Base-by-base conservation (phyloP, 2,113 vertebrate species). In the Mus musculus region DNA sequence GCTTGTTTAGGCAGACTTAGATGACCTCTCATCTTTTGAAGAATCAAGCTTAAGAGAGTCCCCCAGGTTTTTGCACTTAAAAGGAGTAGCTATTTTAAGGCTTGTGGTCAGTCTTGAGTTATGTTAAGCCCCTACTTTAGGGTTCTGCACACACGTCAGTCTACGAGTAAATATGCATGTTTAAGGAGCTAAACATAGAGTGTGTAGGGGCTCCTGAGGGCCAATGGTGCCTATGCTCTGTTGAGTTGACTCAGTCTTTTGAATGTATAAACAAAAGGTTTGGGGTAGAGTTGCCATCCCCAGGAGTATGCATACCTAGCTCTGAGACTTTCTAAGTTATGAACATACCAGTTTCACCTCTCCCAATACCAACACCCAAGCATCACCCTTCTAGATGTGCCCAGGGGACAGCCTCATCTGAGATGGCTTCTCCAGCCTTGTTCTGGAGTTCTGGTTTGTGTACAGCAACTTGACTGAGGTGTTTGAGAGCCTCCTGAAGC, bases 21-120 rank as follows among this genome's bases (percentile, higher is more conserved):
- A 10, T 8, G n/a, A 54, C 42, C 71, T 75, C 36, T 4, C 2
- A 14, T 11, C 59, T 6, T 59, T 61, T 1, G 8, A 30, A 17
- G 2, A 3, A 5, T 12, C 39, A 5, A 3, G 2, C 5, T 9
- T 1, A 0, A 39, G 33, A 26, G 0, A 10, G 0, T 16, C n/a
- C 3, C 3, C 54, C 36, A 33, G 1, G 10, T 3, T 42, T 30
- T 1, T 10, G 13, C 7, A 3, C 30, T 26, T 9, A 14, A 24
- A 1, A 13, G n/a, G 19, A 54, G 5, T 0, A 28, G 36, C n/a
- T 0, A 3, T n/a, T 26, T 26, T 22, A 36, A 89, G 42, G 20
- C 30, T 2, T 0, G 24, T 33, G n/a, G n/a, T 56, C 10, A 4
- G 11, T 77, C 22, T 28, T 49, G 69, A 14, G 28, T 61, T 56